These are phyloP conservation scores for Phoenoteleia sp. DNA, from an alignment of 2,888 invertebrate genomes.

Conservation along the genomic window DNA sequence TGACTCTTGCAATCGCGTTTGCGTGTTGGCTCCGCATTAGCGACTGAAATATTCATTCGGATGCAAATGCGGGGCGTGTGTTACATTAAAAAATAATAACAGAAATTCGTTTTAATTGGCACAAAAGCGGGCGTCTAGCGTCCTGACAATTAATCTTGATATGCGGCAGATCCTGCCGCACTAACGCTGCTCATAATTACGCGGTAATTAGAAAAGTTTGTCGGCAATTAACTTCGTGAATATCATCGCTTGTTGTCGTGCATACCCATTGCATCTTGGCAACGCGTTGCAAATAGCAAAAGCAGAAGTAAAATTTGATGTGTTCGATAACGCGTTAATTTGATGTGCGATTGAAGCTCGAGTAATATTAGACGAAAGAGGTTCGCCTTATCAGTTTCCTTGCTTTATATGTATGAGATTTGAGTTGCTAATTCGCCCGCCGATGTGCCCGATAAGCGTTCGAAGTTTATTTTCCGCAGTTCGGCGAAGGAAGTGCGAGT, in stretches of 20 bases:
- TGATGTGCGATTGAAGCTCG: slow-evolving; percentile 46
- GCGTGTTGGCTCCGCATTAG: slow-evolving; percentile 38
- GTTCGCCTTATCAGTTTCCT: slow-evolving; percentile 47
- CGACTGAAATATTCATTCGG: slow-evolving; percentile 81
- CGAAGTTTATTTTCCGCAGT: slow-evolving; percentile 11
- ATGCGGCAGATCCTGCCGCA: slow-evolving; percentile 80
- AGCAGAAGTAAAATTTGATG: slow-evolving; percentile 31
- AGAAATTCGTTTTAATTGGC: slow-evolving; percentile 84
- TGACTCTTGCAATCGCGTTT: slow-evolving; percentile 25
- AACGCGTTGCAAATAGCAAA: background rate
- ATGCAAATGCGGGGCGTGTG: slow-evolving; percentile 81
- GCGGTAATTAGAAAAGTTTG: slow-evolving; percentile 84
- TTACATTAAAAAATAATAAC: slow-evolving; percentile 83
- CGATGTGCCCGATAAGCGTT: slow-evolving; percentile 14
- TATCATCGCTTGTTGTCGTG: slow-evolving; percentile 77
- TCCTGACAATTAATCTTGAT: slow-evolving; percentile 82
- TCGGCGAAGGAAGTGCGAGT: background rate
- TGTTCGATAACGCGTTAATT: slow-evolving; percentile 66
- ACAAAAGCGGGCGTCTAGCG: slow-evolving; percentile 76
- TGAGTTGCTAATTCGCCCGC: slow-evolving; percentile 15
- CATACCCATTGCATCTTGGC: slow-evolving; percentile 36
- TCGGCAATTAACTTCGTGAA: slow-evolving; percentile 83
- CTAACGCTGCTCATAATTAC: slow-evolving; percentile 81
- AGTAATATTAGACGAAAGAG: background rate
- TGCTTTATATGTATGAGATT: slow-evolving; percentile 18